phyloP scores from a whole-genome alignment of 2,888 invertebrate species.

The Drosophila dives region DNA sequence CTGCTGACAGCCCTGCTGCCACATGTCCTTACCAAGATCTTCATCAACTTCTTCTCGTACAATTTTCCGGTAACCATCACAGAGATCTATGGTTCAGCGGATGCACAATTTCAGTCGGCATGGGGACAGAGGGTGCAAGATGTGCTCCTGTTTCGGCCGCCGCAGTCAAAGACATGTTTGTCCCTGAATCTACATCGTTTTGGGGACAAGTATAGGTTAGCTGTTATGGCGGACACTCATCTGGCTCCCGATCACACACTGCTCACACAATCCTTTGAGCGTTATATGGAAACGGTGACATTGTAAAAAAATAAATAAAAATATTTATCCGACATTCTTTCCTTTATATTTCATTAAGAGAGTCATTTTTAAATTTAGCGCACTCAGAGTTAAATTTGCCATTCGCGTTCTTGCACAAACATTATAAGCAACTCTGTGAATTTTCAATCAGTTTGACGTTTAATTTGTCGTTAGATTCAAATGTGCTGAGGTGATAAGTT shows the following conservation, averaged over 20 bases:
- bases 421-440: neutral
- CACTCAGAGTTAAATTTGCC: neutral
- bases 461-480: conserved; percentile 29
- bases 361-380: neutral
- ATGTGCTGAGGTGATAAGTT: neutral
- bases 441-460: conserved; percentile 1
- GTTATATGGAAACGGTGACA: conserved; percentile 80
- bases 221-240: conserved; percentile 84
- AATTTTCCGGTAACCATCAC: conserved; percentile 84
- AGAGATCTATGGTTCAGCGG: conserved; percentile 82
- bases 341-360: neutral
- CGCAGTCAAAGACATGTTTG: conserved; percentile 84
- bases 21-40: conserved; percentile 82
- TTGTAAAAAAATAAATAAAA: conserved; percentile 34
- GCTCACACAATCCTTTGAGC: conserved; percentile 82
- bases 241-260: conserved; percentile 83
- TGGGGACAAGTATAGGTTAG: conserved; percentile 82
- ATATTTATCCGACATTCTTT: conserved; percentile 10
- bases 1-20: conserved; percentile 82
- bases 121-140: conserved; percentile 84
- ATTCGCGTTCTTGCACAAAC: conserved; percentile 11
- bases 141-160: conserved; percentile 83
- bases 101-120: conserved; percentile 75
- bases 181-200: conserved; percentile 84
- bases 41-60: conserved; percentile 83